A percentile compares a stretch with the other conserved stretches of the same genome.
Conservation (phyloP, 2,888 invertebrate genomes). For the Eurytoma californica region DNA sequence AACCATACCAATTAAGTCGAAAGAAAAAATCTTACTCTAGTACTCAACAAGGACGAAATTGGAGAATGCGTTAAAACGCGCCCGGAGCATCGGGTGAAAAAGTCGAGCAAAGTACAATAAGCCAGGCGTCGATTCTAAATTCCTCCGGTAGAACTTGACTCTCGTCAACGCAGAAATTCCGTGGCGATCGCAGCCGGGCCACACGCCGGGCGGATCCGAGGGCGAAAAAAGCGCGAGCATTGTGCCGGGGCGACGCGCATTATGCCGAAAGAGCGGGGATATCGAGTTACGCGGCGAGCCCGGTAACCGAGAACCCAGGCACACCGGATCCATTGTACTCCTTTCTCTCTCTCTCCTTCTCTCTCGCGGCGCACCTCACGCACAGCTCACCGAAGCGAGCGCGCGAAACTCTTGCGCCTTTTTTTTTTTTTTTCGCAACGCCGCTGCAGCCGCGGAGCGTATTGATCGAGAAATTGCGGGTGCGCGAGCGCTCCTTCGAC, state of each 20-base stretch:
- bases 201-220: neutral
- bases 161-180: too few relatives aligned
- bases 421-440: neutral
- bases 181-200: too few relatives aligned
- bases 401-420: neutral
- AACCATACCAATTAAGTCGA: too few relatives aligned
- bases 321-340: neutral
- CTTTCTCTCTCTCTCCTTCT: neutral
- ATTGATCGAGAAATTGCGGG: neutral
- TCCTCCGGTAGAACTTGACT: too few relatives aligned
- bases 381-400: too few relatives aligned
- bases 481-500: neutral
- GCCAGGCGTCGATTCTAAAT: too few relatives aligned
- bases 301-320: neutral
- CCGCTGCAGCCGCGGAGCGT: neutral
- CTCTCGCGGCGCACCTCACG: neutral
- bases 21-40: too few relatives aligned
- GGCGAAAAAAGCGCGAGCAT: neutral
- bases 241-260: neutral
- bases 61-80: too few relatives aligned
- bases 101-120: too few relatives aligned
- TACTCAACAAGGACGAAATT: too few relatives aligned
- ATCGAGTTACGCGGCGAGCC: slow-evolving; percentile 31
- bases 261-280: neutral
- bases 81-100: too few relatives aligned